Conservation (phyloP, 2,888 invertebrate species). For the Synanthedon vespiformis region DNA sequence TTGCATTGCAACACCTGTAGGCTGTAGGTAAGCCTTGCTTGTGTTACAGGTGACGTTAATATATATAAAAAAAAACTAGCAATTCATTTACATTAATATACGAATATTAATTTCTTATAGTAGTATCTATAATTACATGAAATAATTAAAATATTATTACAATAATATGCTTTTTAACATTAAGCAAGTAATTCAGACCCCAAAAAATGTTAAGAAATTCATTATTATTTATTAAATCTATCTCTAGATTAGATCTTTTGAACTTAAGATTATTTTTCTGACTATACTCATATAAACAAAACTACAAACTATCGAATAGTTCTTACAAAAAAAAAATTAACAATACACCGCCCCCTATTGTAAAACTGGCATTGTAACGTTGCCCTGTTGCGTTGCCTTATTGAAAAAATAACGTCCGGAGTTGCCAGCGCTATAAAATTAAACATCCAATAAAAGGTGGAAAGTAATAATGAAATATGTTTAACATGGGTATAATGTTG, state of each 20-base stretch:
- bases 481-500: conserved; percentile 70
- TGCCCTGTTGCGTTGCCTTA: conserved; percentile 19
- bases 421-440: conserved; percentile 59
- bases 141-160: too few species aligned
- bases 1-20: too few species aligned
- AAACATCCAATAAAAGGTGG: conserved; percentile 60
- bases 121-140: too few species aligned
- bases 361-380: conserved; percentile 38
- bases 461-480: conserved; percentile 69
- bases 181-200: too few species aligned
- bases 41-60: too few species aligned
- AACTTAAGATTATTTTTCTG: conserved; percentile 10
- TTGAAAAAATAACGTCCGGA: conserved; percentile 41
- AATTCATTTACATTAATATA: too few species aligned
- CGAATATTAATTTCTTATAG: too few species aligned
- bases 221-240: background rate
- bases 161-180: too few species aligned
- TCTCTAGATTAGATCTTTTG: background rate
- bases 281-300: conserved; percentile 19
- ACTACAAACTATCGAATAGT: conserved; percentile 22
- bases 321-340: conserved; percentile 42
- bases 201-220: too few species aligned
- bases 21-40: too few species aligned
- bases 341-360: conserved; percentile 68
- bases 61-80: too few species aligned